Conservation (phyloP, 2,888 invertebrate genomes). For the Conops quadrifasciatus region DNA sequence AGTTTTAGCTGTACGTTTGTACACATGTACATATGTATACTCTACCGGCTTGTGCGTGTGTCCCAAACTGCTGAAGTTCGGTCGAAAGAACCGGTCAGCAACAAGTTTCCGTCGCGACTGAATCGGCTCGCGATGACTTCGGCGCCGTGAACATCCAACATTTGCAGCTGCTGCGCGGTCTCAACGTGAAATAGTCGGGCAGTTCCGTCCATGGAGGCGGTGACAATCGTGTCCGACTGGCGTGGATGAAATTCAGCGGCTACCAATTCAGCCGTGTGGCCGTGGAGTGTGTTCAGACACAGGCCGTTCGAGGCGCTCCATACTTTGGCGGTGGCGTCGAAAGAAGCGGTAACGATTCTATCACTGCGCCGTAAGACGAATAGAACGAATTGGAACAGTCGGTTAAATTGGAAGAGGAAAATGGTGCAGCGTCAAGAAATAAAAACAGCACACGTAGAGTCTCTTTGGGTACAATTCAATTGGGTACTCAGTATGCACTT, state of each 20-base stretch:
- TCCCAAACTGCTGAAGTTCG: slow-evolving; percentile 81
- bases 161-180: slow-evolving; percentile 73
- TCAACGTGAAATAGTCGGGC: slow-evolving; percentile 76
- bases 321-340: slow-evolving; percentile 80
- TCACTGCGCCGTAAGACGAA: slow-evolving; percentile 67
- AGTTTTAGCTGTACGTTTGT: background rate
- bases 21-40: slow-evolving; percentile 15
- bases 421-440: background rate
- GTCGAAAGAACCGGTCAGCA: slow-evolving; percentile 84
- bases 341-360: slow-evolving; percentile 79
- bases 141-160: slow-evolving; percentile 74
- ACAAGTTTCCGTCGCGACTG: slow-evolving; percentile 73
- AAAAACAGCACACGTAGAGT: too few relatives aligned
- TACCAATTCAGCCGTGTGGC: slow-evolving; percentile 80
- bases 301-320: slow-evolving; percentile 76
- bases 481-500: too few relatives aligned
- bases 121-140: slow-evolving; percentile 80
- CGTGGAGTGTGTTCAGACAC: slow-evolving; percentile 75
- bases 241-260: slow-evolving; percentile 73
- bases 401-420: background rate
- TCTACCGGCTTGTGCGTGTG: slow-evolving; percentile 71
- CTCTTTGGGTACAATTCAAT: too few relatives aligned
- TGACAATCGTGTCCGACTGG: slow-evolving; percentile 70
- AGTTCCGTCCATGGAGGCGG: slow-evolving; percentile 80
- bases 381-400: background rate